Evolutionary conservation across 1,140 invertebrate species (phyloP).

Genomic region (Sipha flava): DNA sequence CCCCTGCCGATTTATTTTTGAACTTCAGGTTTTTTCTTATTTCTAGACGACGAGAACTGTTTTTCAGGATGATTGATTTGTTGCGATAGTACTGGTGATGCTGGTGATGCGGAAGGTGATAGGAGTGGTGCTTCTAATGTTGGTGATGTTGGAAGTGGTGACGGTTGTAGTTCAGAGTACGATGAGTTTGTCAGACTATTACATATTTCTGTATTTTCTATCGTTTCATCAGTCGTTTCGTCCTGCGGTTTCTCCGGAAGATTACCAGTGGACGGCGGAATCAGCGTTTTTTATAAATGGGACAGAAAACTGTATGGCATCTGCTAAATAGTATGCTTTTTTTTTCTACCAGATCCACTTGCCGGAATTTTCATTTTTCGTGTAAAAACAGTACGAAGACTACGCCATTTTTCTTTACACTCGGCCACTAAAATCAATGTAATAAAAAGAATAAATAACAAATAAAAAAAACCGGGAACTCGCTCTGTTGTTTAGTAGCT

Average conservation of each 20-base stretch:
- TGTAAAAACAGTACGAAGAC: constrained; percentile 6
- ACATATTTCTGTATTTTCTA: constrained; percentile 2
- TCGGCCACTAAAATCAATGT: neutral
- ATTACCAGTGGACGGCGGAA: neutral
- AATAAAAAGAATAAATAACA: neutral
- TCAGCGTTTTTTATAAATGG: constrained; percentile 2
- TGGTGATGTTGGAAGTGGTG: neutral
- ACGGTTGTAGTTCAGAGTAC: constrained; percentile 5
- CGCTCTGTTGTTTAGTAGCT: neutral
- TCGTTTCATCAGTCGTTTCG: neutral
- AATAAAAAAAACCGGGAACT: neutral
- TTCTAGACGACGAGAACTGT: constrained; percentile 19
- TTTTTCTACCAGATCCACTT: neutral
- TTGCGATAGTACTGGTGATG: neutral
- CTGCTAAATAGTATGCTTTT: neutral
- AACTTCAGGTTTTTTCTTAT: constrained; percentile 30
- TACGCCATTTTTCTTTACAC: constrained; percentile 25
- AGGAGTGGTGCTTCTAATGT: neutral
- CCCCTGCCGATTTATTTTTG: constrained; percentile 29
- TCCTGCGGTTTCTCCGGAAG: neutral
- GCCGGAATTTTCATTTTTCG: neutral
- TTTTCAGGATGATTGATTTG: neutral
- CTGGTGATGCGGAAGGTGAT: neutral
- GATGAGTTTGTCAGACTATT: neutral
- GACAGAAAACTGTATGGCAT: neutral